A percentile compares a stretch with the other conserved stretches of the same genome.
Conservation (phyloP, 2,113 vertebrate species). For the Apteryx mantelli region DNA sequence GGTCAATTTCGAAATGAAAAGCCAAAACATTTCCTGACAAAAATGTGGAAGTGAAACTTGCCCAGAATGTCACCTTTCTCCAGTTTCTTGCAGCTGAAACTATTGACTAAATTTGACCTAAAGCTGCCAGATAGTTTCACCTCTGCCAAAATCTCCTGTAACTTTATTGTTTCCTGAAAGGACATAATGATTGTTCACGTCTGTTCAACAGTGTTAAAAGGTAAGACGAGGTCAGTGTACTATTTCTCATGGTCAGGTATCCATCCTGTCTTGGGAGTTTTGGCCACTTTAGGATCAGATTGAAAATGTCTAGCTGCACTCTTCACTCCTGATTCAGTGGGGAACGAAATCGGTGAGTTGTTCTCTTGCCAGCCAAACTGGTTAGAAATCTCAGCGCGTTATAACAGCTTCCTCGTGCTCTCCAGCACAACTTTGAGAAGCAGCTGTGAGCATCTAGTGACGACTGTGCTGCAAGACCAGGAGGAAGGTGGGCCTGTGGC, state of each 20-base stretch:
- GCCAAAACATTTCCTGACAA: background rate
- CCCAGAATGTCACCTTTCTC: no score
- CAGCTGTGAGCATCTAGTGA: background rate
- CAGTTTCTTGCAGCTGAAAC: no score
- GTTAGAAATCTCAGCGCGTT: background rate
- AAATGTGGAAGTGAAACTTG: no score
- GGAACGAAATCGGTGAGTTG: background rate
- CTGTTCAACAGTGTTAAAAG: no score
- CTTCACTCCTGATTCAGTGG: background rate
- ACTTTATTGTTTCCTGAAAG: no score
- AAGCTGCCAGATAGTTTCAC: no score
- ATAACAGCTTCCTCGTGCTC: background rate
- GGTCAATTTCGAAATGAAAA: no score
- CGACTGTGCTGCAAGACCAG: background rate
- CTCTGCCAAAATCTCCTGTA: no score
- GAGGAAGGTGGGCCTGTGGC: background rate
- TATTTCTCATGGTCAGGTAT: no score
- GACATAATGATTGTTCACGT: no score
- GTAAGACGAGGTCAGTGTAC: no score
- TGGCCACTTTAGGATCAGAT: background rate
- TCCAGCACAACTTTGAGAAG: background rate
- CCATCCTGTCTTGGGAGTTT: background rate
- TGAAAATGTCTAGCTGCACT: background rate
- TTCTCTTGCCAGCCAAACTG: background rate
- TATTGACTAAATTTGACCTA: no score